phyloP scores from a whole-genome alignment of 1,140 invertebrate species.

The Scaptomyza pallida region DNA sequence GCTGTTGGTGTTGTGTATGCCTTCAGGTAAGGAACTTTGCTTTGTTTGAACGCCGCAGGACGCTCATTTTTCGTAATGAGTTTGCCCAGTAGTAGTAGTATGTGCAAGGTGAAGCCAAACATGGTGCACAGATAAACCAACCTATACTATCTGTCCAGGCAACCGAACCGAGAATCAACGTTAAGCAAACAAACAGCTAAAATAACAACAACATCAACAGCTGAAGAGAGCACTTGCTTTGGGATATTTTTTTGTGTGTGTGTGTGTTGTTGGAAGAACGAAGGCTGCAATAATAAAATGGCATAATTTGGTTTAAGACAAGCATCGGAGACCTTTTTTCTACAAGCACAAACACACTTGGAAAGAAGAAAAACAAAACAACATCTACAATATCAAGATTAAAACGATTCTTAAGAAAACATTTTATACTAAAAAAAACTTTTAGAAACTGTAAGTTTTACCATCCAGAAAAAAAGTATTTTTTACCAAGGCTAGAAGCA shows the following conservation, averaged over 20 bases:
- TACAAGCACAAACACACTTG: slow-evolving; percentile 21
- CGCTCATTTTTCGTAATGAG: slow-evolving; percentile 81
- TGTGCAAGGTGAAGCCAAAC: slow-evolving; percentile 27
- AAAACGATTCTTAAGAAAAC: too few species aligned
- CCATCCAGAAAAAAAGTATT: neutral
- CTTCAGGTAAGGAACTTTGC: slow-evolving; percentile 60
- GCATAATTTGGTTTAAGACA: slow-evolving; percentile 66
- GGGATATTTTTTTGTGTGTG: slow-evolving; percentile 50
- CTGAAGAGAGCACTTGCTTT: slow-evolving; percentile 25
- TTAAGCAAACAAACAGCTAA: slow-evolving; percentile 22
- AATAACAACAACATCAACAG: slow-evolving; percentile 9
- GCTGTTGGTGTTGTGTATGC: slow-evolving; percentile 5
- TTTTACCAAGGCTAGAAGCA: neutral
- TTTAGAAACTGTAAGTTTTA: too few species aligned
- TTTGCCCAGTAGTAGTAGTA: slow-evolving; percentile 61
- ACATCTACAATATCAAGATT: too few species aligned
- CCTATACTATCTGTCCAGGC: slow-evolving; percentile 2
- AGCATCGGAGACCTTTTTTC: slow-evolving; percentile 40
- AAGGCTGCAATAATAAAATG: slow-evolving; percentile 53
- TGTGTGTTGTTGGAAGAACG: slow-evolving; percentile 10
- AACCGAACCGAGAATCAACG: slow-evolving; percentile 18
- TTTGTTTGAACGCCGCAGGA: slow-evolving; percentile 80
- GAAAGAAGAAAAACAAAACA: neutral
- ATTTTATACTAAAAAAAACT: too few species aligned
- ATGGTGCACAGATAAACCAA: slow-evolving; percentile 17